Evolutionary conservation across 2,113 vertebrate species (phyloP), one percentile per base, ranked within the genome.

Genomic region (Acrocephalus kingi): DNA sequence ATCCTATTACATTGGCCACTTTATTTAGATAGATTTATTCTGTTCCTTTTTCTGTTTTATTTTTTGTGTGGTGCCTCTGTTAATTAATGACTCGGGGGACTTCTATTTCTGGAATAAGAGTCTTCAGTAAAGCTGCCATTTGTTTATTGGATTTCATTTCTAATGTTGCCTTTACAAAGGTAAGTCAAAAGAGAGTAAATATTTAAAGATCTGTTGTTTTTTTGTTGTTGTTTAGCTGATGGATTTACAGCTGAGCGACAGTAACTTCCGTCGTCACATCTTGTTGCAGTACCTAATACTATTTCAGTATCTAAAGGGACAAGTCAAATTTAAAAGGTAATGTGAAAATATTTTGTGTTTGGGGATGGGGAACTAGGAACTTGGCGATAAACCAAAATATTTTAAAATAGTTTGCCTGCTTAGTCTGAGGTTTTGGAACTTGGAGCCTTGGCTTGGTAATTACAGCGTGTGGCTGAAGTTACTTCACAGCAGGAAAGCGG

Each of bases 301-400:
- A 41, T 99, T 99, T 97, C 99, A 99, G 87, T 99, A 99, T 96
- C 98, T 99, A 80, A 99, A 99, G 93, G 99, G 99, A 48, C 99
- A 99, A 89, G 99, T 99, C 95, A 99, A 99, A 96, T 99, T 99
- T 97, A 99, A 99, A 98, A 99, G 99, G 99, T 99, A 96, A 98
- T 45, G 15, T 75, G 62, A 24, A 71, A 90, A 62, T 82, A 49
- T 6, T 58, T 81, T 83, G 35, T 61, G 5, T 39, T 67, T 55
- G 37, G 56, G 22, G 12, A 2, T 83, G 45, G 41, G 72, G 62
- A 78, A 23, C 15, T 94, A 82, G 41, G 59, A 88, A 56, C 30
- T 81, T 63, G 21, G 33, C 64, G 54, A 8, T 46, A 86, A 76
- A 58, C 6, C 11, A 49, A 41, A 84, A 25, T 54, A 86, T 46